Evolutionary conservation across 2,888 invertebrate genomes (phyloP).

Genomic region (Cryptops parisi): DNA sequence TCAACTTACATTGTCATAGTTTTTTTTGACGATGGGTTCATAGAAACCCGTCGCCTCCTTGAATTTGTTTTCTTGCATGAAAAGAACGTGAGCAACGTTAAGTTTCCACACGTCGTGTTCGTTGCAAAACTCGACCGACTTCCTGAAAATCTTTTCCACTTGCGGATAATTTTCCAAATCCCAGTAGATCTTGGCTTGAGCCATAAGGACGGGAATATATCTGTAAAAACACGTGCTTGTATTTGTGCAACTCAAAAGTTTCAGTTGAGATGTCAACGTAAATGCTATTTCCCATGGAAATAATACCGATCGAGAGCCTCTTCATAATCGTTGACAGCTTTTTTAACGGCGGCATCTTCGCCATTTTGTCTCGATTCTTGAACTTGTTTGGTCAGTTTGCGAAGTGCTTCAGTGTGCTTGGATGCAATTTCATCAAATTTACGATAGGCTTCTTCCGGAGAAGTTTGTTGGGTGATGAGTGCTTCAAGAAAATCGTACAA

Average conservation of each 20-base stretch:
- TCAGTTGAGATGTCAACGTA: too few relatives aligned
- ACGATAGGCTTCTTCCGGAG: slow-evolving; percentile 86
- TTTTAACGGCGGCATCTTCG: slow-evolving; percentile 76
- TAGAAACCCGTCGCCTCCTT: slow-evolving; percentile 97
- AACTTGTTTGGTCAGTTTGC: slow-evolving; percentile 85
- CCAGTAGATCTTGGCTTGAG: slow-evolving; percentile 98
- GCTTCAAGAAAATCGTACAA: slow-evolving; percentile 92
- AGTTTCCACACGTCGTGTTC: slow-evolving; percentile 94
- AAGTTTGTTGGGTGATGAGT: slow-evolving; percentile 90
- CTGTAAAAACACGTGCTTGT: slow-evolving; percentile 35
- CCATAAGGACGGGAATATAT: slow-evolving; percentile 97
- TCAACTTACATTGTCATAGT: slow-evolving; percentile 52
- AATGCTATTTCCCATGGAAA: too few relatives aligned
- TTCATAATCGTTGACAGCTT: slow-evolving; percentile 81
- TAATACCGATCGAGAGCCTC: slow-evolving; percentile 66
- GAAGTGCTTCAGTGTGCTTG: slow-evolving; percentile 71
- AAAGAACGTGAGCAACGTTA: slow-evolving; percentile 95
- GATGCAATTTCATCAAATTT: slow-evolving; percentile 90
- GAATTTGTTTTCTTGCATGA: slow-evolving; percentile 98
- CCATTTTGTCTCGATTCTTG: slow-evolving; percentile 80
- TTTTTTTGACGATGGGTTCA: slow-evolving; percentile 91
- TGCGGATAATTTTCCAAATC: slow-evolving; percentile 88
- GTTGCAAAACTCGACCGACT: slow-evolving; percentile 94
- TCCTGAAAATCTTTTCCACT: slow-evolving; percentile 91
- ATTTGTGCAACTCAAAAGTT: too few relatives aligned